Evolutionary conservation across 2,888 invertebrate genomes (phyloP).

Genomic region (Scaptomyza tumidula): DNA sequence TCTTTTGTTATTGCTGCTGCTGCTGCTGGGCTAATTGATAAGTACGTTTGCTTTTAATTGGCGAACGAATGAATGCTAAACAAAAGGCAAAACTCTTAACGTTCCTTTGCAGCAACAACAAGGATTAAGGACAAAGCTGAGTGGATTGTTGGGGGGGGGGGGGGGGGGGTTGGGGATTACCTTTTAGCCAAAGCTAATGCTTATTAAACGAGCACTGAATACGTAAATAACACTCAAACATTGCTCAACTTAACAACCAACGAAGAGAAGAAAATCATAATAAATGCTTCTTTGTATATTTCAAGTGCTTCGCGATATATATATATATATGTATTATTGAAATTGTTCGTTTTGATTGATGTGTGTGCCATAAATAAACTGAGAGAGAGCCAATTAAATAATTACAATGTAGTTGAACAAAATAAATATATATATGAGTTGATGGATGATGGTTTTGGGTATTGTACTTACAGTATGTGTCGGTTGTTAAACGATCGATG

Average conservation of each 20-base stretch:
- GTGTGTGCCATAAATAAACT: slow-evolving; percentile 19
- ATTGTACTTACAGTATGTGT: slow-evolving; percentile 94
- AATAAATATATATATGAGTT: not conserved
- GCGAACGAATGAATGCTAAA: not conserved
- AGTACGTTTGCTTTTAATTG: slow-evolving; percentile 14
- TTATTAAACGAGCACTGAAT: slow-evolving; percentile 1
- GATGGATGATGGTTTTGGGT: slow-evolving; percentile 13
- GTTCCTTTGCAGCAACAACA: not conserved
- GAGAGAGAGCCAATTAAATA: slow-evolving; percentile 30
- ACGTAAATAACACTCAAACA: not conserved
- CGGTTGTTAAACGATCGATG: slow-evolving; percentile 95
- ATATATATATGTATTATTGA: slow-evolving; percentile 14
- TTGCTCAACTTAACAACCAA: too few relatives aligned
- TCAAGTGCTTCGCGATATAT: slow-evolving; percentile 8
- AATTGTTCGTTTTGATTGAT: slow-evolving; percentile 36
- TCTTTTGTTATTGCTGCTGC: slow-evolving; percentile 2
- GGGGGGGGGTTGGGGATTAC: not conserved
- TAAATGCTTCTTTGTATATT: not conserved
- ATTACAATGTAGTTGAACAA: slow-evolving; percentile 20
- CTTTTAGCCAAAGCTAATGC: not conserved
- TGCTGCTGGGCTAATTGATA: slow-evolving; percentile 15
- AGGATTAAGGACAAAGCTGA: not conserved
- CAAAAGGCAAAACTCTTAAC: slow-evolving; percentile 2
- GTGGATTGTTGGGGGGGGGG: too few relatives aligned
- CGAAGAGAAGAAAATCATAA: not conserved